Base-by-base conservation (phyloP, 2,888 invertebrate species). In the Drosophila limbata region DNA sequence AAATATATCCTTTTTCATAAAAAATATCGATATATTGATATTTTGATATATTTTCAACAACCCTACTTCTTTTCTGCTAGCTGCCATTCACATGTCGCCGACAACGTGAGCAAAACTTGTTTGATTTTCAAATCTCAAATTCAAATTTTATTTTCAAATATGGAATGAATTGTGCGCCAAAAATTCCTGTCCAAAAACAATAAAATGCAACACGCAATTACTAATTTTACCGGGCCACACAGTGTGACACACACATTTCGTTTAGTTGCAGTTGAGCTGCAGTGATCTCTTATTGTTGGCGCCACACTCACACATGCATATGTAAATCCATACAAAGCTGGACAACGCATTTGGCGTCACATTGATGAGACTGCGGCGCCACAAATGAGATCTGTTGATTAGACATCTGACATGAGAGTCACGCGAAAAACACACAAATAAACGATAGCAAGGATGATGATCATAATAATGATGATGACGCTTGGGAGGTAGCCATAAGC, bases 401-500 rank as follows among this genome's bases (percentile, higher is more conserved):
- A 77, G 56, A 66, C 68, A 66, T 77, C 74, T 71, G 82, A 79
- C 84, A 85, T 73, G 71, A 77, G 73, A 87, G 88, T 84, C 89
- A 88, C 78, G 84, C 82, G 73, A 84, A 87, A 80, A 63, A 69
- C 59, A 63, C 50, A 69, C 44, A 64, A 21, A 62, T 37, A 65
- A 62, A 66, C 37, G 44, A 64, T 44, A 52, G 69, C 69, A 67
- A 85, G 69, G 45, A 50, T 31, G 63, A 65, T 59, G 57, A 68
- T 50, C 64, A 62, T 21, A 15, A 28, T 33, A 42, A 69, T 59
- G 57, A 55, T 31, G 42, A 68, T 45, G 73, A 65, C 10, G 35
- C 33, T 70, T 64, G 37, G 39, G 45, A 28, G 33, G 15, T 59
- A 28, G 39, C 25, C 28, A 42, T 42, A 28, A 53, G 28, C 17